Base-by-base conservation (phyloP, 2,797 vertebrate species). In the Oryzias dopingdopingensis region DNA sequence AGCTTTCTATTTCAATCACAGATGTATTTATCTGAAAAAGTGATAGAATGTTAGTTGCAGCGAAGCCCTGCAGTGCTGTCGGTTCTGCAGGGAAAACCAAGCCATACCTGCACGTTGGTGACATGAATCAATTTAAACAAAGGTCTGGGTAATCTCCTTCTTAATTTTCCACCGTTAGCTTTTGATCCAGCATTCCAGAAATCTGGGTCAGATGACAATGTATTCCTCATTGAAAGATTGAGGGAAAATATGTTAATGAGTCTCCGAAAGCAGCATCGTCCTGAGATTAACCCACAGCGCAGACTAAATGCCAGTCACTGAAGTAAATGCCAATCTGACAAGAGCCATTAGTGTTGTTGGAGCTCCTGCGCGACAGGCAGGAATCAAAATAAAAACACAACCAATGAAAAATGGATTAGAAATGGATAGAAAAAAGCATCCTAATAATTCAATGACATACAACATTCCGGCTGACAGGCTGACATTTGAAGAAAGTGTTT, bases 291-390 rank as follows among this genome's bases (percentile, higher is more conserved):
- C 23, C 65, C 62, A 76, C 60, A 59, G 44, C 60, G 82, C 82
- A 85, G 60, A 59, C 45, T 60, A 83, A 84, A 85, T 83, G 82
- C 55, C 78, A 84, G 56, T 85, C 74, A 82, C 49, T 62, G 59
- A 59, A 65, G 64, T 62, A 86, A 88, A 87, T 86, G 80, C 60
- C 79, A 84, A 23, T 58, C 51, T 63, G 64, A 67, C 72, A 77
- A 62, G 49, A 70, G 44, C 58, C 56, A 47, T 56, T 37, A 52
- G 51, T 13, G 47, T 13, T 51, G 63, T 7, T 20, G 62, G 65
- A 68, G 66, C 70, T 63, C 51, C 29, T 16, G 60, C 29, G 24
- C 52, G 48, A 50, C 59, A 51, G 49, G 69, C 24, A 76, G 78
- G 64, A 62, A 59, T 54, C 44, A 0, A n/a, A 62, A 59, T 22